Percentiles rank a stretch among this genome's conserved stretches.
Evolutionary conservation across 2,888 invertebrate genomes (phyloP).

Genomic region (Cremastinae sp.): DNA sequence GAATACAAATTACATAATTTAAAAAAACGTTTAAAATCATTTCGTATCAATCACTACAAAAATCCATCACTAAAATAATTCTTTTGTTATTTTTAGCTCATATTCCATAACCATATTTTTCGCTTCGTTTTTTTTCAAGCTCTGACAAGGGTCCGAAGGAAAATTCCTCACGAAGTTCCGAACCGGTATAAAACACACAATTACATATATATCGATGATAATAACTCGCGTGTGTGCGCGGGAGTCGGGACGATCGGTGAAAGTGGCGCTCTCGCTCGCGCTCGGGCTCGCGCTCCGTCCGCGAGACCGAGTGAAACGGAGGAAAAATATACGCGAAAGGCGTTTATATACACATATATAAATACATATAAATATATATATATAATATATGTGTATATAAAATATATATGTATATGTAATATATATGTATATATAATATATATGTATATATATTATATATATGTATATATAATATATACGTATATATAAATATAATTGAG

Average conservation of each 20-base stretch:
- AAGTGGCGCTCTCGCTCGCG: constrained; percentile 57
- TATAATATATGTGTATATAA: no score
- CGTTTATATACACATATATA: neutral
- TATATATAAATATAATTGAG: neutral
- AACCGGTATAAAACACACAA: neutral
- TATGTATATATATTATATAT: neutral
- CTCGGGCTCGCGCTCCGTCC: neutral
- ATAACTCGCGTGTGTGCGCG: constrained; percentile 35
- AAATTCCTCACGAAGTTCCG: neutral
- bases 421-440: no score
- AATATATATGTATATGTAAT: no score
- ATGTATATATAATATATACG: neutral
- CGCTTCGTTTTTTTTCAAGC: neutral
- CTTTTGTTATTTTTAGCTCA: no score
- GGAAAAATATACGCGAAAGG: constrained; percentile 7
- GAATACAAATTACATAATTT: no score
- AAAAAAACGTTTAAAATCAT: no score
- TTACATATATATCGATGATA: no score
- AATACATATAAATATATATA: neutral
- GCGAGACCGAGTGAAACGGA: constrained; percentile 44
- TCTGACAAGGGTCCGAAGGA: neutral
- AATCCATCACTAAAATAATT: no score
- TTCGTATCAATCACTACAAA: no score
- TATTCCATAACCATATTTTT: no score
- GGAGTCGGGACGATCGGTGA: constrained; percentile 61